Base-by-base conservation (phyloP, 1,140 invertebrate genomes). In the Cherax quadricarinatus region DNA sequence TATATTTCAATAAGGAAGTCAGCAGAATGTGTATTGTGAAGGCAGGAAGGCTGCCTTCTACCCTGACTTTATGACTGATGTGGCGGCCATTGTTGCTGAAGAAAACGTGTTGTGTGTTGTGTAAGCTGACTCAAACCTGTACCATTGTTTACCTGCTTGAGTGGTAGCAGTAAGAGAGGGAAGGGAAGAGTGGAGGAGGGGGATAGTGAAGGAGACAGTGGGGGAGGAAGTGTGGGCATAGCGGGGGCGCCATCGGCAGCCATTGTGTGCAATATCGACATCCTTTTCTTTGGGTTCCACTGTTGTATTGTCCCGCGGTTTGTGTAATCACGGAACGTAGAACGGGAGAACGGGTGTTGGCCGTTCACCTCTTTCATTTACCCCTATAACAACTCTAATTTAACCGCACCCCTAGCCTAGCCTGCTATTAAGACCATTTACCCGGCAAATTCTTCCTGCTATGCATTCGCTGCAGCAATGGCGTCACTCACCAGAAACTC, bases 381-480 rank as follows among this genome's bases (percentile, higher is more conserved):
- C 24, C 62, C 70, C 83, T 41, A 18, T 85, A 85, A 85, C 48
- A 70, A 85, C 83, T 85, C 83, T 85, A 85, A 85, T 85, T 85
- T 53, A 12, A 70, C 83, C 51, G 60, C 60, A 41, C 70, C 48
- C 60, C 83, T 41, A 70, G 48, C 83, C 60, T 24, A 5, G 70
- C 24, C n/a, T 75, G n/a, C 6, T n/a, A 75, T 75, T 75, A 75
- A 30, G 12, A 75, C 24, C 24, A n/a, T 75, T 75, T 75, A 75
- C 24, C 18, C 3, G 16, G 14, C 62, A n/a, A 75, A 30, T 16
- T 30, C 53, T 57, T 14, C 6, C 18, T 21, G 70, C 5, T 30
- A 9, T 6, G 12, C 70, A 75, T 24, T 41, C 30, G 30, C 30
- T 0, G 30, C 30, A 75, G 70, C 70, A 30, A 24, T 24, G 70